Base-by-base conservation (phyloP, 2,888 invertebrate genomes). In the Ectemnius lituratus region DNA sequence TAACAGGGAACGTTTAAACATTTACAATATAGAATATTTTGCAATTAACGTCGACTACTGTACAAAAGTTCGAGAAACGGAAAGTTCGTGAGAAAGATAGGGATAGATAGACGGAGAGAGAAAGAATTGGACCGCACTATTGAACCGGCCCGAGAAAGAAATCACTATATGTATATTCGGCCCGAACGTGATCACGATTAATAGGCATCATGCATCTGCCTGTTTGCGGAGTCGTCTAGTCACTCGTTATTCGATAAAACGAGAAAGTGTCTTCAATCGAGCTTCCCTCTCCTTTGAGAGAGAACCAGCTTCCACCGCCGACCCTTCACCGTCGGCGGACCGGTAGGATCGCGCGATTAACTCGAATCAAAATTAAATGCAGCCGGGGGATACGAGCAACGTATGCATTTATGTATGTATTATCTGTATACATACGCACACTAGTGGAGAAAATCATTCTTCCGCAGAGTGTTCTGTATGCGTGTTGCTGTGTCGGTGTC, bases 361-460 rank as follows among this genome's bases (percentile, higher is more conserved):
- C 68, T 72, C 20, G 70, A 70, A 69, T 81, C 76, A 67, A 79
- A 85, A 82, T 84, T 85, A 86, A 86, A 86, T 86, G 85, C 86
- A 86, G 80, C 73, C 80, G 79, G 37, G 37, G 78, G 83, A 80
- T 83, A 83, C 81, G 83, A 81, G 76, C 78, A 80, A 78, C 78
- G 73, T 84, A 76, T 80, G 68, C 63, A 45, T 59, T 37, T 62
- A 66, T 68, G 47, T 52, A 58, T 59, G 45, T 45, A 16, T 16
- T 52, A 52, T 52, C 13, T 13, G n/a, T 47, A 47, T 47, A 47
- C n/a, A 47, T 52, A 52, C 16, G 16, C 16, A 78, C 75, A 67
- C 80, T 76, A 76, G 76, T 72, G 74, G 65, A 76, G 28, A 65
- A 77, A 75, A 66, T 79, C 79, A 79, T 82, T 76, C 75, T 60